A percentile compares a stretch with the other conserved stretches of the same genome.
These are phyloP conservation scores for Pelusios castaneus DNA, from an alignment of 2,113 vertebrate species.

Conservation along the genomic window DNA sequence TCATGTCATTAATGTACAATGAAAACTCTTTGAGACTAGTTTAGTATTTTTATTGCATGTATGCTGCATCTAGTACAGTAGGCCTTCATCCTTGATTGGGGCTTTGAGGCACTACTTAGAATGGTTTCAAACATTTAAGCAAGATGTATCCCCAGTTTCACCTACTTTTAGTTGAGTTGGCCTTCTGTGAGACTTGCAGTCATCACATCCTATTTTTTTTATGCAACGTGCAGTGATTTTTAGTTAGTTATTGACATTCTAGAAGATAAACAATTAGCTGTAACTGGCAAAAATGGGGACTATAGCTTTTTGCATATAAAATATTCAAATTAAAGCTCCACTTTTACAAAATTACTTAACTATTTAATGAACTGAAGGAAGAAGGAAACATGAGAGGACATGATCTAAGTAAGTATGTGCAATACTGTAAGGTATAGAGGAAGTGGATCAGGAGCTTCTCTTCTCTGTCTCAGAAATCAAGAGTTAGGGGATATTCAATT, in stretches of 20 bases:
- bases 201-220: not conserved
- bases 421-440: no score
- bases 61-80: not conserved
- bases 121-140: not conserved
- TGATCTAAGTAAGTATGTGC: no score
- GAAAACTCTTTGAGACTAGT: not conserved
- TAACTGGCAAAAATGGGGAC: not conserved
- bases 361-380: not conserved
- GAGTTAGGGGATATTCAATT: no score
- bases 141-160: not conserved
- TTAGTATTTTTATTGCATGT: not conserved
- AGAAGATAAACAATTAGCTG: not conserved
- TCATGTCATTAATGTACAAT: not conserved
- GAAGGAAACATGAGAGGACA: no score
- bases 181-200: not conserved
- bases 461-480: no score
- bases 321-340: not conserved
- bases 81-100: not conserved
- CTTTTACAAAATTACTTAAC: not conserved
- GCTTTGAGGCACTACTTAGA: not conserved
- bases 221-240: not conserved
- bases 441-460: no score
- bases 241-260: not conserved
- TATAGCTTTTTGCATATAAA: not conserved
- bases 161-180: not conserved